Percentiles rank a stretch among this genome's conserved stretches.
phyloP scores from a whole-genome alignment of 2,888 invertebrate genomes.

The Tipula unca region DNA sequence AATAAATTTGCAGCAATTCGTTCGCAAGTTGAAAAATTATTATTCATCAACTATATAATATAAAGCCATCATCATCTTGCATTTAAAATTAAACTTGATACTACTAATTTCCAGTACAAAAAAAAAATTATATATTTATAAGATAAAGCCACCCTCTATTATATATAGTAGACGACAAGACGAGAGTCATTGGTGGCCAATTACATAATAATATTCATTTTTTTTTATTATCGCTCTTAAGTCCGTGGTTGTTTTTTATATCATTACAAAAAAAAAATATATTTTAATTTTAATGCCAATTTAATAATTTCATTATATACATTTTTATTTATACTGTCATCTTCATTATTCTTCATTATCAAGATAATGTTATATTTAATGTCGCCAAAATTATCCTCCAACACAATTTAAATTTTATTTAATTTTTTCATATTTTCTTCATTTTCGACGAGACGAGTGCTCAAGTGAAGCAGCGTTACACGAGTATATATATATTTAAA shows the following conservation, averaged over 20 bases:
- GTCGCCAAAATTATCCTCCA: neutral
- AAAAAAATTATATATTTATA: neutral
- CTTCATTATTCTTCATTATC: conserved; percentile 4
- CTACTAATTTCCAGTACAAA: neutral
- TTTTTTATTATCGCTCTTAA: neutral
- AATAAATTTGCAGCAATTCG: neutral
- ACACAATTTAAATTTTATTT: neutral
- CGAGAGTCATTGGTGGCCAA: conserved; percentile 8
- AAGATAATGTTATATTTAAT: neutral
- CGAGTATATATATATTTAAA: neutral
- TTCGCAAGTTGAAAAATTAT: neutral
- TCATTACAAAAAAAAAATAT: neutral
- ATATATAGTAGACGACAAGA: neutral
- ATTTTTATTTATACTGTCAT: conserved; percentile 8
- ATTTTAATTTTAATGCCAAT: conserved; percentile 2
- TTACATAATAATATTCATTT: neutral
- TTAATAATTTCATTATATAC: neutral
- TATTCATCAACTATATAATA: neutral
- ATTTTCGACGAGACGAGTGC: neutral
- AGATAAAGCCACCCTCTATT: neutral
- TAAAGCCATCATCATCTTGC: too few relatives aligned
- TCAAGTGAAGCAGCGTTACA: neutral
- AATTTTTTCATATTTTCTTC: neutral
- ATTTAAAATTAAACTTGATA: neutral
- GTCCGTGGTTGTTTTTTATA: neutral